A percentile compares a stretch with the other conserved stretches of the same genome.
Evolutionary conservation across 2,888 invertebrate species (phyloP).

Genomic region (Lasioglossum calceatum): DNA sequence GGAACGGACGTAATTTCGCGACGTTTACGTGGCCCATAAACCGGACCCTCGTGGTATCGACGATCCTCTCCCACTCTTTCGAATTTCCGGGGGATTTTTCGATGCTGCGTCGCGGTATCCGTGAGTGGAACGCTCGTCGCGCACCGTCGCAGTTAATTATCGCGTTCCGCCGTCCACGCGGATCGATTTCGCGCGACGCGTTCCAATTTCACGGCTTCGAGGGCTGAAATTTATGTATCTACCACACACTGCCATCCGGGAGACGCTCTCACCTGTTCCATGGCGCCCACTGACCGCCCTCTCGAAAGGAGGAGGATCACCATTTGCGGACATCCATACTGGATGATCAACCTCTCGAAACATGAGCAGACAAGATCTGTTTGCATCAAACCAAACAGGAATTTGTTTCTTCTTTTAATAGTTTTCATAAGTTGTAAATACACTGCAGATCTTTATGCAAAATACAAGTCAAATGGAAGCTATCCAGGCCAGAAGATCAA

Average conservation of each 20-base stretch:
- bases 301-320: background rate
- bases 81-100: slow-evolving; percentile 22
- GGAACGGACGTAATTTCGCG: slow-evolving; percentile 60
- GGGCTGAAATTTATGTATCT: slow-evolving; percentile 19
- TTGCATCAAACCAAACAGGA: too few relatives aligned
- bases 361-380: too few relatives aligned
- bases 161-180: slow-evolving; percentile 13
- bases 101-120: background rate
- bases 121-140: background rate
- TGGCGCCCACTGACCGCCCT: background rate
- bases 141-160: slow-evolving; percentile 30
- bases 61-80: slow-evolving; percentile 21
- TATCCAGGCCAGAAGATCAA: too few relatives aligned
- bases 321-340: background rate
- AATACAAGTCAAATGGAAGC: too few relatives aligned
- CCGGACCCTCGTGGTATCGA: slow-evolving; percentile 28
- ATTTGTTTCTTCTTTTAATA: too few relatives aligned
- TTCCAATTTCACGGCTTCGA: slow-evolving; percentile 1
- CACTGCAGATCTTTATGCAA: too few relatives aligned
- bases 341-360: background rate
- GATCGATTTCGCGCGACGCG: slow-evolving; percentile 13
- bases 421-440: too few relatives aligned
- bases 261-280: background rate
- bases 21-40: slow-evolving; percentile 55
- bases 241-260: background rate